Percentiles rank a stretch among this genome's conserved stretches.
Evolutionary conservation across 2,113 vertebrate species (phyloP).

Genomic region (Forbesichthys agassizii): DNA sequence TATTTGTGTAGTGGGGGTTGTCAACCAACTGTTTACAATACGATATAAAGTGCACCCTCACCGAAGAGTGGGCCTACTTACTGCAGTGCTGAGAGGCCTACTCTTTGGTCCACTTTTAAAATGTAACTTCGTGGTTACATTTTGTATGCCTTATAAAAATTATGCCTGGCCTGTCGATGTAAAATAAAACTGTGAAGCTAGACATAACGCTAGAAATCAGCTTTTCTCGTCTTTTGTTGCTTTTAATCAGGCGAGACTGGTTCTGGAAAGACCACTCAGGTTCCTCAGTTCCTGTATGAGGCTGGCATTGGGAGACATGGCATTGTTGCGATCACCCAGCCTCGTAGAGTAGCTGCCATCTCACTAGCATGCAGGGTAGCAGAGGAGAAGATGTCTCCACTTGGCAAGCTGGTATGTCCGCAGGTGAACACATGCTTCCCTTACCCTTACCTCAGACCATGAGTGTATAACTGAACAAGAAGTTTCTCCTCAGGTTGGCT

Average conservation of each 20-base stretch:
- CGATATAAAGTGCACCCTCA: too few relatives aligned
- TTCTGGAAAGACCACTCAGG: constrained; percentile 96
- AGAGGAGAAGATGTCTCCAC: constrained; percentile 87
- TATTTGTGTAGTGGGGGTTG: too few relatives aligned
- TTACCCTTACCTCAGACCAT: not conserved
- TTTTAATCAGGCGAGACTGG: constrained; percentile 87
- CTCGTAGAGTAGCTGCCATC: constrained; percentile 92
- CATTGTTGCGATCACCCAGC: constrained; percentile 89
- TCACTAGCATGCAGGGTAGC: constrained; percentile 91
- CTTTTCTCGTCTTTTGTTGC: not conserved
- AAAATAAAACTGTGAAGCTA: too few relatives aligned
- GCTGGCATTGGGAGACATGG: constrained; percentile 85
- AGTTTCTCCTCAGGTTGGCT: constrained; percentile 82
- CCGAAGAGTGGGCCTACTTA: too few relatives aligned
- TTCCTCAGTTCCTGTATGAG: constrained; percentile 95
- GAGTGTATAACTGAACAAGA: not conserved
- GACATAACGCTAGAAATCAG: too few relatives aligned
- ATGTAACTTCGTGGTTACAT: too few relatives aligned
- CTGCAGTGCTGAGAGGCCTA: too few relatives aligned
- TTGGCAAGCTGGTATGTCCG: constrained; percentile 86
- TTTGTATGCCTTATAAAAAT: too few relatives aligned
- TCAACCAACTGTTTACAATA: too few relatives aligned
- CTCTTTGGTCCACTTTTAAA: too few relatives aligned
- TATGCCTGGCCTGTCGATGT: too few relatives aligned
- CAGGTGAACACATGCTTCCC: not conserved